phyloP scores from a whole-genome alignment of 2,888 invertebrate species.

The Clivina fossor region DNA sequence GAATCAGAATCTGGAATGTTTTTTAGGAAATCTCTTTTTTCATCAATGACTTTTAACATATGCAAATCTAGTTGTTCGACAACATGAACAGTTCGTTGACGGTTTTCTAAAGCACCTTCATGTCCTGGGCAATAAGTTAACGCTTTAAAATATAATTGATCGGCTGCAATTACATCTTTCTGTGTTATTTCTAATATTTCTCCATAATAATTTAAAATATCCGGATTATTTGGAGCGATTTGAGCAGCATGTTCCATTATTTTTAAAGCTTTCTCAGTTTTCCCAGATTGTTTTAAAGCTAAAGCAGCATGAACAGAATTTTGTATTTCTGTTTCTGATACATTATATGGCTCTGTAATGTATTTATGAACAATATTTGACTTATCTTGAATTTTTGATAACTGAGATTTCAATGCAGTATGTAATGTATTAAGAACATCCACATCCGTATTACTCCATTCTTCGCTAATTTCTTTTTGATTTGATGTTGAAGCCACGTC shows the following conservation, averaged over 20 bases:
- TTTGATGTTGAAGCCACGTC: conserved; percentile 42
- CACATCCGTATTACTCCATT: conserved; percentile 42
- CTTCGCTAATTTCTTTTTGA: conserved; percentile 35
- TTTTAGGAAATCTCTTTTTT: conserved; percentile 78
- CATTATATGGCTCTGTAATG: conserved; percentile 38
- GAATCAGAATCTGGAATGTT: conserved; percentile 79
- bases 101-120: conserved; percentile 74
- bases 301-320: conserved; percentile 81
- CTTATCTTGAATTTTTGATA: conserved; percentile 25
- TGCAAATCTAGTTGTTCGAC: conserved; percentile 87
- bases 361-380: conserved; percentile 24
- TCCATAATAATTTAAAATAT: conserved; percentile 89
- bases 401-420: conserved; percentile 44
- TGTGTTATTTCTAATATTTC: conserved; percentile 87
- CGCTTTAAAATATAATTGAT: conserved; percentile 83
- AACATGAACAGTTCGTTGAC: conserved; percentile 81
- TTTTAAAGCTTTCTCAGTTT: conserved; percentile 81
- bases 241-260: conserved; percentile 89
- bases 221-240: conserved; percentile 88
- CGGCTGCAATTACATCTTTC: conserved; percentile 84
- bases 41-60: conserved; percentile 77
- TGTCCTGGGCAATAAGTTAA: conserved; percentile 82
- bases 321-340: conserved; percentile 73
- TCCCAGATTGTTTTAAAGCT: conserved; percentile 81
- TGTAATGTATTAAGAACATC: conserved; percentile 46